A percentile compares a stretch with the other conserved stretches of the same genome.
These are phyloP conservation scores for Tenthredo distinguenda DNA, from an alignment of 2,888 invertebrate genomes.

Conservation along the genomic window DNA sequence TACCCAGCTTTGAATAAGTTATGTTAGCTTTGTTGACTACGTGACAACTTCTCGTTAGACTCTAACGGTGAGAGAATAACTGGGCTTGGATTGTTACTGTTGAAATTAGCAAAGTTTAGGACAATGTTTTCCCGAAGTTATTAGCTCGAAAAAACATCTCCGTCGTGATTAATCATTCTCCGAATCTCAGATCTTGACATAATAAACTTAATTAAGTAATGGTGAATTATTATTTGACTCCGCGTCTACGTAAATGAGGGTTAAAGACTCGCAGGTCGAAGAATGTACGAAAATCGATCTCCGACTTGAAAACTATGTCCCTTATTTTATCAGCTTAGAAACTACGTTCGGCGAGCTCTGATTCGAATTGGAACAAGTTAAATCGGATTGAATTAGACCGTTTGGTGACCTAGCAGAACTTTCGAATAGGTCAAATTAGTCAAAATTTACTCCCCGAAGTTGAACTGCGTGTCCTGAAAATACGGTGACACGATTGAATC, in stretches of 20 bases:
- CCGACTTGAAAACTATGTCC: slow-evolving; percentile 6
- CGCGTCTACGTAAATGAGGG: background rate
- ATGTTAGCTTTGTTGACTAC: slow-evolving; percentile 1
- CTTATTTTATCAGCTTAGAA: background rate
- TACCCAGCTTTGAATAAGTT: background rate
- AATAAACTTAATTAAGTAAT: slow-evolving; percentile 13
- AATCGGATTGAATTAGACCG: slow-evolving; percentile 20
- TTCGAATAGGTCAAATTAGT: slow-evolving; percentile 30
- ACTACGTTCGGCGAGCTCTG: background rate
- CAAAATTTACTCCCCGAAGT: background rate
- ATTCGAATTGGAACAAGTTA: slow-evolving; percentile 1
- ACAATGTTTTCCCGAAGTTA: slow-evolving; percentile 3
- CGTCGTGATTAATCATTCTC: slow-evolving; percentile 9
- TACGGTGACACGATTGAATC: background rate
- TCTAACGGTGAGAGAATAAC: background rate
- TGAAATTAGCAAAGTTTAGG: background rate
- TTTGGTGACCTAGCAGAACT: slow-evolving; percentile 10
- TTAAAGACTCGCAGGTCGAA: background rate
- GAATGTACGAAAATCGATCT: background rate
- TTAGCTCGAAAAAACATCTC: background rate
- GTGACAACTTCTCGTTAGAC: background rate
- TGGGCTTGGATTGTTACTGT: background rate
- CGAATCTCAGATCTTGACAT: background rate
- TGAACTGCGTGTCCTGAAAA: background rate
- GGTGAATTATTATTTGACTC: background rate